These are phyloP conservation scores for Pycnonotus jocosus DNA, from an alignment of 2,113 vertebrate genomes.

Conservation along the genomic window DNA sequence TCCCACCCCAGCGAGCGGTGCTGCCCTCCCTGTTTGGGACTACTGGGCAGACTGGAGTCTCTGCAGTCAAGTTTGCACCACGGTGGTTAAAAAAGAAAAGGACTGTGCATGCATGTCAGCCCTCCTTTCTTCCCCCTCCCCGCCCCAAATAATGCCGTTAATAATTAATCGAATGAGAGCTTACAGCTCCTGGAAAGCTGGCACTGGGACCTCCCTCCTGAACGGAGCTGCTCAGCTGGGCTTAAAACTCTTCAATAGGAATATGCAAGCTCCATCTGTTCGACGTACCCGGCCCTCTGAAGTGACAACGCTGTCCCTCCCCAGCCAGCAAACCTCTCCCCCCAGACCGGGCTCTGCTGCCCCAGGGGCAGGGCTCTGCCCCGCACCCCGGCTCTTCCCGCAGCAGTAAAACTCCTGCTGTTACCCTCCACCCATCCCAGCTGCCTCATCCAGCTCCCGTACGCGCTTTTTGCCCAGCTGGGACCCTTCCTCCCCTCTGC, in stretches of 20 bases:
- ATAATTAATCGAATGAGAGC: constrained; percentile 71
- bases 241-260: constrained; percentile 67
- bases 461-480: rapidly evolving
- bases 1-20: rapidly evolving
- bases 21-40: background rate
- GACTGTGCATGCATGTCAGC: background rate
- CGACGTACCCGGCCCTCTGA: background rate
- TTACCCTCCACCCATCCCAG: background rate
- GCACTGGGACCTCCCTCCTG: constrained; percentile 65
- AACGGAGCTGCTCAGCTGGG: constrained; percentile 67
- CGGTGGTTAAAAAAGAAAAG: constrained; percentile 38
- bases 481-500: background rate
- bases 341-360: background rate
- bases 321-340: background rate
- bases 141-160: constrained; percentile 64
- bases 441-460: background rate
- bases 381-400: background rate
- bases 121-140: constrained; percentile 20
- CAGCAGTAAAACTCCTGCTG: background rate
- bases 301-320: constrained; percentile 12
- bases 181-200: constrained; percentile 68
- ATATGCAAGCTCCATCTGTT: constrained; percentile 70
- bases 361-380: background rate
- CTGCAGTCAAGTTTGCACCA: background rate
- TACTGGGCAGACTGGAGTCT: background rate